Conservation (phyloP, 2,113 vertebrate species). For the Lates calcarifer region DNA sequence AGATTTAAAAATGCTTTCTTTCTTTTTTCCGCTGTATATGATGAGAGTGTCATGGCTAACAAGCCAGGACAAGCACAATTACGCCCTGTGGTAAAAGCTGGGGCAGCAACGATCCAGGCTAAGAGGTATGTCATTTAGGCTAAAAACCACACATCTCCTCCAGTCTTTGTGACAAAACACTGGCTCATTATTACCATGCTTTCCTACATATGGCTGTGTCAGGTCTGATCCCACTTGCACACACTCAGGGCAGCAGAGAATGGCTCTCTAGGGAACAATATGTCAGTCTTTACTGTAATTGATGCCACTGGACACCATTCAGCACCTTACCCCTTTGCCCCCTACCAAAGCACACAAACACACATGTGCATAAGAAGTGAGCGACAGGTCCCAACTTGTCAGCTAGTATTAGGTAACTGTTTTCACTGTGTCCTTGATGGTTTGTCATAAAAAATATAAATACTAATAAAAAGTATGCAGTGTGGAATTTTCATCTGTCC, state of each 20-base stretch:
- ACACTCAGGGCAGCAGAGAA: neutral
- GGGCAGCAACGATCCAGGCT: neutral
- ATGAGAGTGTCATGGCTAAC: slow-evolving; percentile 30
- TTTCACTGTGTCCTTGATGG: neutral
- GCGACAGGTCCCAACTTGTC: neutral
- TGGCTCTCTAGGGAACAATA: neutral
- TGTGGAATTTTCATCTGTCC: too few relatives aligned
- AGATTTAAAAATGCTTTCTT: neutral
- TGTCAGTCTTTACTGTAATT: neutral
- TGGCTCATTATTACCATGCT: slow-evolving; percentile 19
- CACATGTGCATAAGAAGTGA: too few relatives aligned
- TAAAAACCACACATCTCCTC: neutral
- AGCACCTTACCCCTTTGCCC: too few relatives aligned
- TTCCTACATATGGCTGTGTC: slow-evolving; percentile 45
- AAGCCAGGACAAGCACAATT: neutral
- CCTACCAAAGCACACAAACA: neutral
- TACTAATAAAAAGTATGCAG: too few relatives aligned
- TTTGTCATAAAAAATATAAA: neutral
- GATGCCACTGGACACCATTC: too few relatives aligned
- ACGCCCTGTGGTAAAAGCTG: slow-evolving; percentile 4
- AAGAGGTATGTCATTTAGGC: neutral
- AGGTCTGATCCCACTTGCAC: slow-evolving; percentile 32
- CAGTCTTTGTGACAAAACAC: slow-evolving; percentile 23
- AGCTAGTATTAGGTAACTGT: neutral
- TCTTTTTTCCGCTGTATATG: neutral